phyloP scores from a whole-genome alignment of 2,797 vertebrate genomes.

The Channallabes apus region DNA sequence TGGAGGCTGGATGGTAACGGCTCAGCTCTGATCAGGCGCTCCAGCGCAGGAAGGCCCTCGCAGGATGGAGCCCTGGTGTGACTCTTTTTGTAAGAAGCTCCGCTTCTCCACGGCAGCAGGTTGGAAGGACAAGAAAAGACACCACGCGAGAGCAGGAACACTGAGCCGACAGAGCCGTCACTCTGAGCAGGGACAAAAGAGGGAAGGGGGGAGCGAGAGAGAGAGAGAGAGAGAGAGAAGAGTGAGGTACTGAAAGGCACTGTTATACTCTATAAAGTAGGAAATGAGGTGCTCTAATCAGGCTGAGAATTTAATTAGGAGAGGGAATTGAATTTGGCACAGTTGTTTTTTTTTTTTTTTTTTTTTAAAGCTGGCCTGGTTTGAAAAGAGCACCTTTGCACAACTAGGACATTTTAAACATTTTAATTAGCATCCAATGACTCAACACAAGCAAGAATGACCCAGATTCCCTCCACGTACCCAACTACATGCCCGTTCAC shows the following conservation, averaged over 20 bases:
- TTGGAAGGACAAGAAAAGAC: constrained; percentile 76
- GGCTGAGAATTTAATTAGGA: constrained; percentile 41
- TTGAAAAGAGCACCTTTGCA: constrained; percentile 32
- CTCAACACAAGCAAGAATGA: constrained; percentile 38
- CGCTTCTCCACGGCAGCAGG: constrained; percentile 84
- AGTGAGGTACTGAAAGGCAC: background rate
- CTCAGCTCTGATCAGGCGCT: constrained; percentile 73
- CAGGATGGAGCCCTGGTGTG: constrained; percentile 75
- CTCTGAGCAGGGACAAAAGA: constrained; percentile 58
- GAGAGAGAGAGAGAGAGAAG: constrained; percentile 14
- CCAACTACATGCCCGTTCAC: background rate
- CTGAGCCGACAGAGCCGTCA: constrained; percentile 62
- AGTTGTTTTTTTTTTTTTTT: constrained; percentile 46
- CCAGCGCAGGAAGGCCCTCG: constrained; percentile 77
- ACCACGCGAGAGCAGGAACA: constrained; percentile 83
- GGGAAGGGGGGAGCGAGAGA: background rate
- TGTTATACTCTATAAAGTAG: constrained; percentile 19
- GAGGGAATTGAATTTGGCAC: constrained; percentile 45
- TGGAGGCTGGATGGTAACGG: constrained; percentile 49
- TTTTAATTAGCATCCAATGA: constrained; percentile 43
- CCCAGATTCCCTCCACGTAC: background rate
- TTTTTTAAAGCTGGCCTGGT: constrained; percentile 48
- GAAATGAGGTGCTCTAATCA: constrained; percentile 42
- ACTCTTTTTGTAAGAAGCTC: constrained; percentile 74
- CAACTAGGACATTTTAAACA: constrained; percentile 48